Base-by-base conservation (phyloP, 2,888 invertebrate genomes). In the Apotomis capreana region DNA sequence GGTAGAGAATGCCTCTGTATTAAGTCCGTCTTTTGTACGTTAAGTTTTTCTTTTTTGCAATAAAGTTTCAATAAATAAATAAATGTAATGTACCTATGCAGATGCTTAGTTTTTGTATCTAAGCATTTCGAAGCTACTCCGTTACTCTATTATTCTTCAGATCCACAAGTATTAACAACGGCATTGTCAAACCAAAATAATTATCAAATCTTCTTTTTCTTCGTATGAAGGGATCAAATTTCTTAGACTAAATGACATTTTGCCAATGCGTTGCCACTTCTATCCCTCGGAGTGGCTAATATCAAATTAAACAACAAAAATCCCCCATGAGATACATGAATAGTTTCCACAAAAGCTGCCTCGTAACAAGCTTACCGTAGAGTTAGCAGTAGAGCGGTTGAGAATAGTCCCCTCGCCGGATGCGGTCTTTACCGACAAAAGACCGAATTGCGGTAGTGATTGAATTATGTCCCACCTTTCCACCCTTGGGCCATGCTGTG, bases 381-480 rank as follows among this genome's bases (percentile, higher is more conserved):
- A 69, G 71, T 75, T 76, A 69, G 73, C 59, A 68, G 70, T 69
- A 72, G 74, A 63, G 60, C 60, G 68, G 54, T 69, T 68, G 76
- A 79, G 79, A 78, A 75, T 79, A 75, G 79, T 75, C 77, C 76
- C 82, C 79, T 80, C 78, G 79, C 82, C 86, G 84, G 85, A 86
- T 85, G 87, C 86, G 88, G 89, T 89, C 88, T 89, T 89, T 88
- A 89, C 88, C 87, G 89, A 91, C 89, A 91, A 91, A 91, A 89
- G 90, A 87, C 86, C 83, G 86, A 89, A 90, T 90, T 89, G 88
- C 85, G 84, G 76, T 79, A 77, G 83, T 90, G 89, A 92, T 91
- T 91, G 91, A 92, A 91, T 90, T 89, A 90, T 89, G 85, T 83
- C 83, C 87, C 86, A 83, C 84, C 84, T 85, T 83, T 78, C 85